phyloP scores from a whole-genome alignment of 2,797 vertebrate species.

The Acanthurus lineatus region DNA sequence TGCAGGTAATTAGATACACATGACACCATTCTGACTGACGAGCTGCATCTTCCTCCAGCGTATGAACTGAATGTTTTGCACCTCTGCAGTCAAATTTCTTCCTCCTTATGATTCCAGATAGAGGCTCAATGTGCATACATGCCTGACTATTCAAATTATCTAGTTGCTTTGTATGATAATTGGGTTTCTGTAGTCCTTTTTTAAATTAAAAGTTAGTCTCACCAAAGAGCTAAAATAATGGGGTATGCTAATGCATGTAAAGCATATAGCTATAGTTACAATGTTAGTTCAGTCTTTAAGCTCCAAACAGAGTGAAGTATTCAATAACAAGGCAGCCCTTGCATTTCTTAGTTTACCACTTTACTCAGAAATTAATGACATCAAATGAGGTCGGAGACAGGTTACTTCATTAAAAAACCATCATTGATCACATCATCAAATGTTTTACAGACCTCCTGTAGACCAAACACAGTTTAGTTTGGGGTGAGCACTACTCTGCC shows the following conservation, averaged over 20 bases:
- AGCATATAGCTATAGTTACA: not conserved
- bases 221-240: no score
- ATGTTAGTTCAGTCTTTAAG: not conserved
- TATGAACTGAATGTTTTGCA: not conserved
- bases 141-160: not conserved
- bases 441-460: no score
- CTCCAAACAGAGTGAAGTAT: not conserved
- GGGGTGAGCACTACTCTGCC: no score
- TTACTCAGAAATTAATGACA: no score
- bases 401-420: no score
- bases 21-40: constrained; percentile 63
- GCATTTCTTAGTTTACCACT: not conserved
- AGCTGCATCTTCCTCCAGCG: constrained; percentile 30
- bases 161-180: not conserved
- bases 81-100: not conserved
- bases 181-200: not conserved
- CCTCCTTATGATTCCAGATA: not conserved
- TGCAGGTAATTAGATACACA: constrained; percentile 77
- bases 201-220: not conserved
- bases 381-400: no score
- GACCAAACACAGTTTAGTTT: no score
- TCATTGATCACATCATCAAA: no score
- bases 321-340: not conserved
- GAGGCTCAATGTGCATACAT: not conserved
- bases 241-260: no score